These are phyloP conservation scores for Limnephilus rhombicus DNA, from an alignment of 2,888 invertebrate species.

Conservation along the genomic window DNA sequence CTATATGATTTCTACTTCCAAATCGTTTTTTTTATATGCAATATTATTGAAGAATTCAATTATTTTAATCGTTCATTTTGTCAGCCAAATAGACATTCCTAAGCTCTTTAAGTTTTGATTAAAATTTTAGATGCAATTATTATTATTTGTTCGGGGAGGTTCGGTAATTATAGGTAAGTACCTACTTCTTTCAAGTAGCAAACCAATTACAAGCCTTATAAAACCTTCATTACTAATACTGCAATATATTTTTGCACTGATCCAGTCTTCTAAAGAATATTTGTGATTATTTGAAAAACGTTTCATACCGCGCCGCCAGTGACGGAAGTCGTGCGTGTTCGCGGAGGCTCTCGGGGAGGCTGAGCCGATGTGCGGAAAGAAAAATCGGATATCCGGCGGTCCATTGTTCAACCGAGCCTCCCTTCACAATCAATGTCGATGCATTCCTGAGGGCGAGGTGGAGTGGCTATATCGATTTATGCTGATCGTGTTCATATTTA, in stretches of 20 bases:
- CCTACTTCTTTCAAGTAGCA: neutral
- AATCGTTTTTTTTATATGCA: no score
- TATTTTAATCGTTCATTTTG: no score
- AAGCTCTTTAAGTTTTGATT: no score
- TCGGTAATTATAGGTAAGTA: neutral
- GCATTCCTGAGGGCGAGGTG: neutral
- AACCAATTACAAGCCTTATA: neutral
- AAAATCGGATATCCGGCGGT: slow-evolving; percentile 51
- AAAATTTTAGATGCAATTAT: no score
- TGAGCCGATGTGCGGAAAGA: slow-evolving; percentile 24
- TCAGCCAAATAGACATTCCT: no score
- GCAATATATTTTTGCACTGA: neutral
- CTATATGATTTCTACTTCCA: no score
- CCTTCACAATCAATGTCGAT: slow-evolving; percentile 7
- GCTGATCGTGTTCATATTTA: neutral
- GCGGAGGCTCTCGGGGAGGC: neutral
- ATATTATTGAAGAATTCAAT: no score
- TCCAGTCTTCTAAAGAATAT: neutral
- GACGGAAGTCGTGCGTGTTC: slow-evolving; percentile 54
- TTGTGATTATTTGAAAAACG: neutral
- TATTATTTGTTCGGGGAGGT: no score
- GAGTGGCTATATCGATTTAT: neutral
- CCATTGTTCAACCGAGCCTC: slow-evolving; percentile 37
- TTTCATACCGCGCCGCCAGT: neutral
- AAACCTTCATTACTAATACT: neutral